Percentiles rank a stretch among this genome's conserved stretches.
These are phyloP conservation scores for Corythoichthys haematopterus DNA, from an alignment of 2,113 vertebrate species.

Conservation along the genomic window DNA sequence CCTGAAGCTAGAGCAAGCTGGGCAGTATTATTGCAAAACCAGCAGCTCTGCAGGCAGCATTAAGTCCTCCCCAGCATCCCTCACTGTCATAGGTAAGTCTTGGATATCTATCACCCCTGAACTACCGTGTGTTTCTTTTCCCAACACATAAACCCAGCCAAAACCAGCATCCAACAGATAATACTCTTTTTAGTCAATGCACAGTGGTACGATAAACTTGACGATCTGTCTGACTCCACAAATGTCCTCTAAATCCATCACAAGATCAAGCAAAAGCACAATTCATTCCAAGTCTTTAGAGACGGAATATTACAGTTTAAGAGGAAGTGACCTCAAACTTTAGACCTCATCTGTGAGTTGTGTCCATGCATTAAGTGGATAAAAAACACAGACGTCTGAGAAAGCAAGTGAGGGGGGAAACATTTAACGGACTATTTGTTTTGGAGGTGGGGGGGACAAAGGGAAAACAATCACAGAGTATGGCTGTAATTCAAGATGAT, in stretches of 20 bases:
- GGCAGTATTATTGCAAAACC: constrained; percentile 88
- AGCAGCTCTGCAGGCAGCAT: constrained; percentile 79
- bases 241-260: constrained; percentile 22
- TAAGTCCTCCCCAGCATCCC: constrained; percentile 74
- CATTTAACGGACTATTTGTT: constrained; percentile 26
- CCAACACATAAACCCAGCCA: not conserved
- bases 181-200: constrained; percentile 27
- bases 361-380: constrained; percentile 32
- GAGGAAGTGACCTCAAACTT: constrained; percentile 22
- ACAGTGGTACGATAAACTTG: constrained; percentile 1
- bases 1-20: constrained; percentile 72
- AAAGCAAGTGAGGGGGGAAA: constrained; percentile 2
- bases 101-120: constrained; percentile 28
- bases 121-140: constrained; percentile 2
- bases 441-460: constrained; percentile 1
- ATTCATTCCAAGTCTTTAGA: constrained; percentile 29
- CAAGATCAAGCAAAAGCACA: constrained; percentile 32
- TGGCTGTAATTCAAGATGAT: constrained; percentile 12
- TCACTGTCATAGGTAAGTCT: constrained; percentile 82
- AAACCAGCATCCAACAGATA: not conserved
- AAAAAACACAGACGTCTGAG: constrained; percentile 34
- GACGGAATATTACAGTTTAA: constrained; percentile 33
- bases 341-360: constrained; percentile 40
- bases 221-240: not conserved
- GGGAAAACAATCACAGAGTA: constrained; percentile 25